A percentile compares a stretch with the other conserved stretches of the same genome.
These are phyloP conservation scores for Spicauda simplicius DNA, from an alignment of 2,888 invertebrate species.

Conservation along the genomic window DNA sequence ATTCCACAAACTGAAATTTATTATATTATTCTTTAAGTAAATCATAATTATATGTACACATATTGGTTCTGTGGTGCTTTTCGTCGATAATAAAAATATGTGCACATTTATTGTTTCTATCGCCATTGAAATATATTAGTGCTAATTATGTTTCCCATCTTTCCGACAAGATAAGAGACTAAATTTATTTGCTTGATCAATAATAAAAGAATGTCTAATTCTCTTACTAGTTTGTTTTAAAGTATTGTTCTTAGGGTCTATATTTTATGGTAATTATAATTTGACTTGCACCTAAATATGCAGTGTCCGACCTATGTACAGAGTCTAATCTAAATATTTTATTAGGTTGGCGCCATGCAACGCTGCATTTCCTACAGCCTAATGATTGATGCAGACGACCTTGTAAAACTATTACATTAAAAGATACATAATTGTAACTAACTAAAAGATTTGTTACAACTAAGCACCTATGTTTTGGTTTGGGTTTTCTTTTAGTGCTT, in stretches of 20 bases:
- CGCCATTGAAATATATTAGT: too few species aligned
- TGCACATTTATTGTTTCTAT: too few species aligned
- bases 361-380: constrained; percentile 10
- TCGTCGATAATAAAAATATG: too few species aligned
- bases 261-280: constrained; percentile 1
- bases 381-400: constrained; percentile 14
- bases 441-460: too few species aligned
- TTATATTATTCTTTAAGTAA: background rate
- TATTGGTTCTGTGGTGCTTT: background rate
- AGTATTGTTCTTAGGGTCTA: background rate
- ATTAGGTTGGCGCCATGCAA: constrained; percentile 24
- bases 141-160: background rate
- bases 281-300: background rate
- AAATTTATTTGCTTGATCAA: too few species aligned
- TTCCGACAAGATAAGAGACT: too few species aligned
- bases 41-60: background rate
- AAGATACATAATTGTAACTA: too few species aligned
- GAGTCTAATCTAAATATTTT: constrained; percentile 21
- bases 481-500: too few species aligned
- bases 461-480: too few species aligned
- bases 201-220: too few species aligned
- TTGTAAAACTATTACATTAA: background rate
- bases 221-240: background rate
- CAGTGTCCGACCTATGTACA: constrained; percentile 6
- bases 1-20: background rate